Evolutionary conservation across 2,113 vertebrate species (phyloP), one percentile per base, ranked within the genome.

Genomic region (Patagioenas fasciata): DNA sequence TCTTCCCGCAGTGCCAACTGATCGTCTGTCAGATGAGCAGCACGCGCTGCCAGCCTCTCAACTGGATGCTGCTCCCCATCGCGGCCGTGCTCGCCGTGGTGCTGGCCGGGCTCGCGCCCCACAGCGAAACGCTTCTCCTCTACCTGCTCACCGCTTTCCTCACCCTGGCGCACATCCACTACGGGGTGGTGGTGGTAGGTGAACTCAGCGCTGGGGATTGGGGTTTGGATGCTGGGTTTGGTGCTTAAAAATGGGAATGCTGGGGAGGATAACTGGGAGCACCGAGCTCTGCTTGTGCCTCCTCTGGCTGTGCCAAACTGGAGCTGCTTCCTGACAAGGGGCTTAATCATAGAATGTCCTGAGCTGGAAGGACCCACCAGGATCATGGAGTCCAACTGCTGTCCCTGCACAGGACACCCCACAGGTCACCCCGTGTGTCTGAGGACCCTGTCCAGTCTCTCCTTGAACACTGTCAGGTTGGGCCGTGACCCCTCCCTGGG

Each of bases 11-110:
- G 99, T 99, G 99, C 97, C 99, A 99, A 75, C 98, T 99, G 96
- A 99, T 99, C 4, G 99, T 99, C 91, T 99, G 99, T 89, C 99
- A 99, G 96, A 99, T 99, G 99, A 99, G 99, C 95, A 99, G 98
- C 96, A 99, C 99, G 0, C 98, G 99, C 11, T 99, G 99, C 93
- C 99, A 98, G 92, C 95, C 99, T 4, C 97, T 99, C 32, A 99
- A 98, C 93, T 99, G 98, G 98, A 93, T 99, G 97, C 94, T 99
- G 96, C 80, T 99, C n/a, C 99, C 99, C 50, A 98, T 99, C 91
- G 95, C 96, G 0, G 65, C 70, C 13, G 97, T 98, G 73, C 98
- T 99, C 82, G 2, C 97, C 9, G 20, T 97, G 50, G 98, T 98
- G 44, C 65, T 97, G 47, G 97, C 98, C 0, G 98, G 98, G 20